phyloP scores from a whole-genome alignment of 2,888 invertebrate species.

The Latrodectus elegans region DNA sequence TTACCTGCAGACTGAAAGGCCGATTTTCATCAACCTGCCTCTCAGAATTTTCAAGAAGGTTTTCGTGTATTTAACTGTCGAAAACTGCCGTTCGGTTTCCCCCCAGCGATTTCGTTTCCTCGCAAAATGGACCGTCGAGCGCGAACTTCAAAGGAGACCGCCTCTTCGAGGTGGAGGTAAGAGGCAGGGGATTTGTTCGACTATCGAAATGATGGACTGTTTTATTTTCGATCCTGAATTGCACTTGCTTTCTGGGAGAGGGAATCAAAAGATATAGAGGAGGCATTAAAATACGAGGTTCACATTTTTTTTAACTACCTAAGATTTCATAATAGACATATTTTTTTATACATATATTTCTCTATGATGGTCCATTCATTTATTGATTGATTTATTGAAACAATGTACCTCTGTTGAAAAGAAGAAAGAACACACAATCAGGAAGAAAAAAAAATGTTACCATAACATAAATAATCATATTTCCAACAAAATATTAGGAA shows the following conservation, averaged over 20 bases:
- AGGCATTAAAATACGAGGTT: not conserved
- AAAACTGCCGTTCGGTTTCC: slow-evolving; percentile 28
- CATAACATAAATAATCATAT: too few species aligned
- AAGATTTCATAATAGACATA: not conserved
- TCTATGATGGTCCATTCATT: too few species aligned
- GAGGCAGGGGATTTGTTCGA: not conserved
- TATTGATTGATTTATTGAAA: too few species aligned
- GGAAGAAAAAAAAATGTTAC: too few species aligned
- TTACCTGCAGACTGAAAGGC: not conserved
- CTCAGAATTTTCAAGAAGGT: slow-evolving; percentile 14
- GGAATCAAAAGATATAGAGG: not conserved
- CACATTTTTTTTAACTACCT: not conserved
- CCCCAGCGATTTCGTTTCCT: slow-evolving; percentile 20
- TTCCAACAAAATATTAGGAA: too few species aligned
- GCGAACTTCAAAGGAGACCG: slow-evolving; percentile 48
- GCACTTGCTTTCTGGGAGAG: slow-evolving; percentile 4
- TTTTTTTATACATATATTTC: too few species aligned
- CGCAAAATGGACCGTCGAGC: slow-evolving; percentile 60
- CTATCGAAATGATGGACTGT: slow-evolving; percentile 30
- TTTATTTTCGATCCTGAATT: slow-evolving; percentile 53
- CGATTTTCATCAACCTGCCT: not conserved
- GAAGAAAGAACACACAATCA: too few species aligned
- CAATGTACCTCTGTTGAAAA: too few species aligned
- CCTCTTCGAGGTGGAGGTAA: slow-evolving; percentile 10
- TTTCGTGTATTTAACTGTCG: slow-evolving; percentile 50